A percentile compares a stretch with the other conserved stretches of the same genome.
phyloP scores from a whole-genome alignment of 2,113 vertebrate species.

The Telmatochromis sp. region DNA sequence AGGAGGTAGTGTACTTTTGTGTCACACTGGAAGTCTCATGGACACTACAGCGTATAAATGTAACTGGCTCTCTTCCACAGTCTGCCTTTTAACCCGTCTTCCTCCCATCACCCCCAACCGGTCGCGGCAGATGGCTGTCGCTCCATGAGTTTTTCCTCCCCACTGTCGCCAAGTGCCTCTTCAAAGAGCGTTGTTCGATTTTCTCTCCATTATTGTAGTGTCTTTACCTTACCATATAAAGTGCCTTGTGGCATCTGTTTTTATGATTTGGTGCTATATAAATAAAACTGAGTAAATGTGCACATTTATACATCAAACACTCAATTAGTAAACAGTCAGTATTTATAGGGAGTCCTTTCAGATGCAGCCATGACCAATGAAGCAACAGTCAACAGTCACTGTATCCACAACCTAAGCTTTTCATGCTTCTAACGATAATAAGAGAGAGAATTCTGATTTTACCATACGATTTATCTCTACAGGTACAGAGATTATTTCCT shows the following conservation, averaged over 20 bases:
- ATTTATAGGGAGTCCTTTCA: not conserved
- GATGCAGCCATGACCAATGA: not conserved
- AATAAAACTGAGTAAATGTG: not conserved
- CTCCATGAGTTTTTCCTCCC: not conserved
- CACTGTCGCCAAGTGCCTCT: not conserved
- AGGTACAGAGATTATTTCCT: not conserved
- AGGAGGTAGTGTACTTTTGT: not conserved
- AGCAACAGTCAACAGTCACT: not conserved
- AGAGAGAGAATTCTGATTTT: not conserved
- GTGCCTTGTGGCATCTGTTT: not conserved
- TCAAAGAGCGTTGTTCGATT: not conserved
- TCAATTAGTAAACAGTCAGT: not conserved
- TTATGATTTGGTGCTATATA: not conserved
- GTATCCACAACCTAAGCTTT: not conserved
- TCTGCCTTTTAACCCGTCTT: not conserved
- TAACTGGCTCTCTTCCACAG: not conserved
- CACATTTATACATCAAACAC: not conserved
- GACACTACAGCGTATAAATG: not conserved
- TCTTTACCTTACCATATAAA: not conserved
- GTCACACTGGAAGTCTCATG: not conserved
- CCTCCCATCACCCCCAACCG: not conserved
- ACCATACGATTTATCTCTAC: not conserved
- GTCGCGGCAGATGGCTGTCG: not conserved
- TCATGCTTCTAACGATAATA: not conserved
- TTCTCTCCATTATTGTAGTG: not conserved